Evolutionary conservation across 2,797 vertebrate genomes (phyloP), one percentile per base, ranked within the genome.

Genomic region (Dryobates pubescens): DNA sequence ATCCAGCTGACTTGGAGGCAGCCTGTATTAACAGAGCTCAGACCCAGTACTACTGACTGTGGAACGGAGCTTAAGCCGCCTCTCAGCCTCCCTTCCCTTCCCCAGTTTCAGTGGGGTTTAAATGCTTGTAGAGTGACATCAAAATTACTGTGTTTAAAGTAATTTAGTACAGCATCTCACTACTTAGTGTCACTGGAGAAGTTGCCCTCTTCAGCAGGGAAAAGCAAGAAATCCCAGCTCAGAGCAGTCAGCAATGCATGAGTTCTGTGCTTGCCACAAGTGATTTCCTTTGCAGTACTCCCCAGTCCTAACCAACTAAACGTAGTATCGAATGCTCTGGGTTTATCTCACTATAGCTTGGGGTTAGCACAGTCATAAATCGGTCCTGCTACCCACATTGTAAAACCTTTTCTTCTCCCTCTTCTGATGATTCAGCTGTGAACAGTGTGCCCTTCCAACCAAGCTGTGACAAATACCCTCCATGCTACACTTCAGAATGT

Each of bases 241-340:
- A 30, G 26, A 3, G 47, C 4, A 1, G 16, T 4, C 49, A 34
- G 57, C 1, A 8, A 29, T 2, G 49, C 1, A n/a, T 0, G 10
- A 82, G 73, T 67, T 22, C 19, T 9, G 1, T 0, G 0, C 41
- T 4, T 5, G 2, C 10, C 26, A 4, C 2, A 1, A 14, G 38
- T 0, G 7, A 6, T 19, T 29, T 34, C 67, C 53, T 19, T 2
- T 27, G 47, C 62, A 22, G 38, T 15, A 18, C 34, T 61, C 32
- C n/a, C 68, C 86, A 45, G n/a, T 41, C 59, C 41, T 2, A 3
- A 8, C 7, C 19, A 47, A 30, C 36, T n/a, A 12, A 30, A 54
- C 15, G 56, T 5, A 86, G 16, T 2, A n/a, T 59, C 51, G 17
- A 34, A 14, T 6, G 54, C 56, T 65, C 59, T 19, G 63, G 8